Evolutionary conservation across 1,140 invertebrate genomes (phyloP).

Genomic region (Lasioglossum albipes): DNA sequence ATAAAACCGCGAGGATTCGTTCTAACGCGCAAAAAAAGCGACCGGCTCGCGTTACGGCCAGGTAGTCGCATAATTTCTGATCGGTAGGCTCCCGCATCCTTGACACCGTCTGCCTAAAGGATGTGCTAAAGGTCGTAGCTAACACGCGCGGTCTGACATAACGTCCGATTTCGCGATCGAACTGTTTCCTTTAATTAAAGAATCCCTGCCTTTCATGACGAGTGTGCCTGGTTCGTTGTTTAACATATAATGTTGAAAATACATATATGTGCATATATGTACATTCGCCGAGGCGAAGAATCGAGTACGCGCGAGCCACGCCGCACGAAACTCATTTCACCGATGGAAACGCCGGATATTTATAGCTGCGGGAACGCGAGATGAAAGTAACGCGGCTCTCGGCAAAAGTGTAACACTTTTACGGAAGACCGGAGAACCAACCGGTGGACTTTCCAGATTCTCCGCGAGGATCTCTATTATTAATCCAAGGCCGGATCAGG

Average conservation of each 20-base stretch:
- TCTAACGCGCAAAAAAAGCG: slow-evolving; percentile 32
- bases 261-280: no score
- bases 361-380: slow-evolving; percentile 3
- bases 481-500: background rate
- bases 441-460: background rate
- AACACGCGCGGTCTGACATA: slow-evolving; percentile 21
- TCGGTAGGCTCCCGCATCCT: slow-evolving; percentile 55
- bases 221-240: no score
- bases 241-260: no score
- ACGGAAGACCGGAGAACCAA: background rate
- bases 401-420: slow-evolving; percentile 32
- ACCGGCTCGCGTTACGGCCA: slow-evolving; percentile 57
- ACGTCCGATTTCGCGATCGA: slow-evolving; percentile 1
- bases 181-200: background rate
- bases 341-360: background rate
- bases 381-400: slow-evolving; percentile 41
- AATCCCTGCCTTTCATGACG: no score
- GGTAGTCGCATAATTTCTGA: slow-evolving; percentile 62
- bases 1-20: slow-evolving; percentile 37
- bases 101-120: slow-evolving; percentile 66
- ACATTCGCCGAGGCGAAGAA: background rate
- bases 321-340: background rate
- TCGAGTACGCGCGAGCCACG: background rate
- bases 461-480: background rate
- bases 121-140: slow-evolving; percentile 62